Evolutionary conservation across 2,888 invertebrate species (phyloP).

Genomic region (Campoplex capitator): DNA sequence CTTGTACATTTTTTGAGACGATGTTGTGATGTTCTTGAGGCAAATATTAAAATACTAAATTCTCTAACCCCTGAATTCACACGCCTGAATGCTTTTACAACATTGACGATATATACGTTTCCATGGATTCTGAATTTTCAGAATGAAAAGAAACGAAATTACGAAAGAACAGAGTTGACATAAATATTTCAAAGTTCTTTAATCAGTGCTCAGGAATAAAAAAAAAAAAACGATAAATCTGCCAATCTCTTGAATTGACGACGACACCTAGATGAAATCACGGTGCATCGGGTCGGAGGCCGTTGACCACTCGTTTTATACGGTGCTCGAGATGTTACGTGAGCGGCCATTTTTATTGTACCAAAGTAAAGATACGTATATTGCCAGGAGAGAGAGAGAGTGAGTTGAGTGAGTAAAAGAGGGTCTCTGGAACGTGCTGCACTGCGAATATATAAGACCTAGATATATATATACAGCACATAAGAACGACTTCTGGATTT

Average conservation of each 20-base stretch:
- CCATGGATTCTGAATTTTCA: too few relatives aligned
- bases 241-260: constrained; percentile 3
- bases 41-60: neutral
- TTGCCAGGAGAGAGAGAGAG: neutral
- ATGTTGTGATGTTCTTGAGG: neutral
- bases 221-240: neutral
- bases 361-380: constrained; percentile 9
- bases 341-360: constrained; percentile 62
- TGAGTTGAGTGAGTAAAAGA: constrained; percentile 51
- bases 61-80: neutral
- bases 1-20: neutral
- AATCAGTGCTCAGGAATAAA: neutral
- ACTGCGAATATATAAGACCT: neutral
- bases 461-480: constrained; percentile 26
- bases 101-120: neutral
- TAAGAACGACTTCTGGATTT: constrained; percentile 70
- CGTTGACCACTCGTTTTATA: constrained; percentile 31
- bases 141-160: too few relatives aligned
- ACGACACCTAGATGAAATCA: constrained; percentile 40
- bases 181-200: neutral
- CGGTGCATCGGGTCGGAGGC: constrained; percentile 47
- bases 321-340: constrained; percentile 46
- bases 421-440: constrained; percentile 43
- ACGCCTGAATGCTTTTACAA: neutral
- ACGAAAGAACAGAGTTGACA: neutral